Conservation (phyloP, 2,888 invertebrate species). For the Linnaemya tessellans region DNA sequence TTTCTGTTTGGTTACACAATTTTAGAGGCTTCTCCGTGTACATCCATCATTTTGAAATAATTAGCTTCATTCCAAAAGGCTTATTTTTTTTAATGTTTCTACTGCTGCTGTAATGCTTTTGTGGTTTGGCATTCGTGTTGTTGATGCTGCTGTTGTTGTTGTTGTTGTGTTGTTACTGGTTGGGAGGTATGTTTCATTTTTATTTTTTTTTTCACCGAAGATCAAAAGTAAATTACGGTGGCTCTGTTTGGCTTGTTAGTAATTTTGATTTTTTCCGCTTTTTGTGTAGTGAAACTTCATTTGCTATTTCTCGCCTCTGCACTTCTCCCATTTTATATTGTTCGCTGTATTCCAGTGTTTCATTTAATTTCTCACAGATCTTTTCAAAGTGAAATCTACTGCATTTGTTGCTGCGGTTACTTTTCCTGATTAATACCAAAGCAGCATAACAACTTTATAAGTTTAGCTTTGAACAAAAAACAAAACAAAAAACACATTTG, state of each 20-base stretch:
- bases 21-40: too few relatives aligned
- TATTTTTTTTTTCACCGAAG: conserved; percentile 35
- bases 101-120: background rate
- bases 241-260: conserved; percentile 45
- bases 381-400: conserved; percentile 1
- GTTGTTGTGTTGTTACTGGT: too few relatives aligned
- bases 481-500: conserved; percentile 18
- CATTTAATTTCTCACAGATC: conserved; percentile 54
- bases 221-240: conserved; percentile 63
- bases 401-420: conserved; percentile 19
- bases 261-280: conserved; percentile 41
- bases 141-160: too few relatives aligned
- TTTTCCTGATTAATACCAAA: conserved; percentile 19
- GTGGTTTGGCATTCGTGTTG: background rate
- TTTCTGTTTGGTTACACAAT: too few relatives aligned
- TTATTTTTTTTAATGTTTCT: background rate
- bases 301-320: background rate
- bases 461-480: conserved; percentile 14
- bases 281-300: background rate
- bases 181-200: background rate
- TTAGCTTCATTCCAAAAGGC: too few relatives aligned
- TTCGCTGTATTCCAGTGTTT: conserved; percentile 29
- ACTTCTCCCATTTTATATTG: conserved; percentile 4
- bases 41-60: too few relatives aligned
- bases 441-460: background rate